Evolutionary conservation across 1,140 invertebrate species (phyloP), one percentile per base, ranked within the genome.

Genomic region (Cheumatopsyche charites): DNA sequence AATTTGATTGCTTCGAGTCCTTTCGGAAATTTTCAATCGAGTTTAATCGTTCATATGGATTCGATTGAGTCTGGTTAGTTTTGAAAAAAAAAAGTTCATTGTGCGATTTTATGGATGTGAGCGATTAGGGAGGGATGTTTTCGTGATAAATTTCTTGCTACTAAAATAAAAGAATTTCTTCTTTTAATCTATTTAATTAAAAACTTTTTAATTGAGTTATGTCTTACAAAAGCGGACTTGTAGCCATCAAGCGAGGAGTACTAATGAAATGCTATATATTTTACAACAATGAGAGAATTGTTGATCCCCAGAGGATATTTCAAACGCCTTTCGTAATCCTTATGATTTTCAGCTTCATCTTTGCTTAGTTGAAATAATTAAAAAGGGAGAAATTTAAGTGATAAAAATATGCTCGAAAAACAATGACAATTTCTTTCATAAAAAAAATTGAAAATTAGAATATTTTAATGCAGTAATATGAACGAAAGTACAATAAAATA

Each of bases 151-250:
- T 36, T 36, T 36, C 29, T 63, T 15, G 62, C 15, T 25, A n/a
- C 15, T 63, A 23, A 68, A 68, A 67, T 58, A 9, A 55, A 52
- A 55, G 29, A 68, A 68, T 68, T 68, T 11, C 23, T 58, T 68
- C 36, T 23, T 52, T 68, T 68, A 68, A 68, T 68, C 43, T 55
- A 45, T 68, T 68, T 68, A 68, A 68, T 68, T 68, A 68, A 29
- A 68, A 68, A 68, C 66, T 68, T 68, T 68, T 68, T 68, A 68
- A 68, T 68, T 68, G 66, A 68, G 49, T 68, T 68, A 68, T 68
- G n/a, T 68, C 66, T 68, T 58, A 41, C 23, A 26, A 36, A 47
- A 15, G 42, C n/a, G 23, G 42, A 68, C 49, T 68, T 68, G 12
- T 26, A 45, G 26, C 13, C 45, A 45, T 41, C 21, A 15, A 68